Evolutionary conservation across 2,888 invertebrate genomes (phyloP).

Genomic region (Margaritifera margaritifera): DNA sequence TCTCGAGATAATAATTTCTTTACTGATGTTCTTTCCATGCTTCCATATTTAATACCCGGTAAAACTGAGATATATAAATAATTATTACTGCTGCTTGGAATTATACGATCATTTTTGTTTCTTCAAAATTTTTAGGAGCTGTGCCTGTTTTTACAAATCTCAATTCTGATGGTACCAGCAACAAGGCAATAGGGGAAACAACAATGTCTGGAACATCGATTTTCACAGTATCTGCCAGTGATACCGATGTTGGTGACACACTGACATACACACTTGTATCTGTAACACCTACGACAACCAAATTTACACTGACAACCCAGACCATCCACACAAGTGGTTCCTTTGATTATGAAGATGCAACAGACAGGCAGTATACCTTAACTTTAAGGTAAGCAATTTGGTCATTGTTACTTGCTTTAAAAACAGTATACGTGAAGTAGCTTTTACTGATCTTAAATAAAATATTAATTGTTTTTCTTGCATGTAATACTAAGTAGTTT

Average conservation of each 20-base stretch:
- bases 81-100: too few species aligned
- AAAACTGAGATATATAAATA: too few species aligned
- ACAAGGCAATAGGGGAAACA: slow-evolving; percentile 7
- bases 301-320: slow-evolving; percentile 11
- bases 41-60: too few species aligned
- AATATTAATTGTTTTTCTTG: too few species aligned
- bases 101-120: too few species aligned
- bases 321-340: slow-evolving; percentile 11
- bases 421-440: too few species aligned
- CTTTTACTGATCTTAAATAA: too few species aligned
- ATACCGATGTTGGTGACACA: slow-evolving; percentile 3
- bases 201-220: slow-evolving; percentile 10
- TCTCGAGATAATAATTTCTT: too few species aligned
- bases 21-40: too few species aligned
- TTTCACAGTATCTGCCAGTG: slow-evolving; percentile 13
- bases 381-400: slow-evolving; percentile 12
- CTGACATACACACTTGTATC: slow-evolving; percentile 15
- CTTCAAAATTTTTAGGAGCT: slow-evolving; percentile 8
- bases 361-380: slow-evolving; percentile 8
- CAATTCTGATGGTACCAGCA: slow-evolving; percentile 3
- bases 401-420: too few species aligned
- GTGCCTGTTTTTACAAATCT: slow-evolving; percentile 18
- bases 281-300: slow-evolving; percentile 14
- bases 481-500: too few species aligned
- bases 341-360: slow-evolving; percentile 24